Percentiles rank a stretch among this genome's conserved stretches.
Conservation (phyloP, 2,797 vertebrate species). For the Melanotaenia trifasciata region DNA sequence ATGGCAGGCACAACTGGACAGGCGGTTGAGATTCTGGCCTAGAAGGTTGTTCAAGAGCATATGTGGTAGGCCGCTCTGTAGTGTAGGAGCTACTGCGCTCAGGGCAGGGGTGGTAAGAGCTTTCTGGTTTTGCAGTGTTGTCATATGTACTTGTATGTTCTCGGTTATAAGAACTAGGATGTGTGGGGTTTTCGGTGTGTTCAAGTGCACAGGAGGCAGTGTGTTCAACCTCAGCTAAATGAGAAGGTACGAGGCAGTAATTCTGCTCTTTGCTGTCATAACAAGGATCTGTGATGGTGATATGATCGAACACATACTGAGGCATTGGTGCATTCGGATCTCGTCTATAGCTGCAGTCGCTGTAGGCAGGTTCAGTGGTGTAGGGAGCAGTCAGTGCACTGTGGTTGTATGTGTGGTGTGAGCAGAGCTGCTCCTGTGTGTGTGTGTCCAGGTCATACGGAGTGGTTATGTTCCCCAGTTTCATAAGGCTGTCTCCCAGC, state of each 20-base stretch:
- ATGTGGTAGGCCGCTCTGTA: conserved; percentile 50
- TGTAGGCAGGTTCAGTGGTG: conserved; percentile 50
- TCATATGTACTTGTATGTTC: conserved; percentile 46
- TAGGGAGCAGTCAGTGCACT: conserved; percentile 43
- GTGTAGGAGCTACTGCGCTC: conserved; percentile 65
- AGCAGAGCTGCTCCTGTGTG: conserved; percentile 62
- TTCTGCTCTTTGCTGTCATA: conserved; percentile 56
- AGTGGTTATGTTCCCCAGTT: conserved; percentile 86
- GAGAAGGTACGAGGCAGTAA: conserved; percentile 53
- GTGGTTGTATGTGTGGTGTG: conserved; percentile 62
- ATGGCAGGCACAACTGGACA: conserved; percentile 78
- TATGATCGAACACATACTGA: conserved; percentile 58
- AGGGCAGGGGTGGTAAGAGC: conserved; percentile 53
- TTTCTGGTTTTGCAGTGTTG: conserved; percentile 44
- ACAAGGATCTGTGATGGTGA: conserved; percentile 55
- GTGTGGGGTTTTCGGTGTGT: conserved; percentile 32
- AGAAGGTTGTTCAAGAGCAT: conserved; percentile 39
- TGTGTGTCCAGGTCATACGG: conserved; percentile 75
- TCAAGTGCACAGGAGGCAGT: conserved; percentile 54
- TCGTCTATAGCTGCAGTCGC: conserved; percentile 61
- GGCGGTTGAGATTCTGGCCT: conserved; percentile 54
- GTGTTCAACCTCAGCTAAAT: conserved; percentile 61
- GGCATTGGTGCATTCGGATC: conserved; percentile 43
- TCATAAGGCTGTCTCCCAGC: conserved; percentile 93
- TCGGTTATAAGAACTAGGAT: conserved; percentile 34